Conservation (phyloP, 2,888 invertebrate genomes). For the Nomada goodeniana region DNA sequence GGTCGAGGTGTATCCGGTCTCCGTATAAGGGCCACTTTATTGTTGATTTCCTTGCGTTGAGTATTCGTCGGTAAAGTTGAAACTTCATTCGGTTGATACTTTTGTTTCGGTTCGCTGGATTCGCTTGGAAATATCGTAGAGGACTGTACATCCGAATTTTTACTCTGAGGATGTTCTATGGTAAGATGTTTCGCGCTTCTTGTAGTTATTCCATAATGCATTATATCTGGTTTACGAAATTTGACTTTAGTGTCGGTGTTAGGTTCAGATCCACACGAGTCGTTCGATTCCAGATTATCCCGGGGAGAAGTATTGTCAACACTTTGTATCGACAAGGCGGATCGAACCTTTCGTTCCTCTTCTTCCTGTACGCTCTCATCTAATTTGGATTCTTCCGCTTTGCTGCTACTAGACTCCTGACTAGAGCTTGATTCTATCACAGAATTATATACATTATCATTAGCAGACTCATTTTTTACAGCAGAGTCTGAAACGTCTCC, state of each 20-base stretch:
- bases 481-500: constrained; percentile 10
- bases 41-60: constrained; percentile 20
- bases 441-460: constrained; percentile 30
- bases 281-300: not conserved
- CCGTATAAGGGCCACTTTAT: constrained; percentile 21
- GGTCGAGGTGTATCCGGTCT: constrained; percentile 52
- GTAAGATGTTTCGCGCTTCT: constrained; percentile 45
- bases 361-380: constrained; percentile 3
- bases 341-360: not conserved
- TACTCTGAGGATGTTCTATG: constrained; percentile 28
- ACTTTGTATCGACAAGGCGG: not conserved
- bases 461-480: constrained; percentile 24
- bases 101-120: constrained; percentile 34
- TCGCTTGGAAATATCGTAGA: not conserved
- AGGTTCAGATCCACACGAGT: constrained; percentile 7
- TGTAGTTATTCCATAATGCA: constrained; percentile 41
- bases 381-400: constrained; percentile 24
- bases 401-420: constrained; percentile 44
- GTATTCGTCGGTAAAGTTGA: not conserved
- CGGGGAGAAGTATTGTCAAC: constrained; percentile 28
- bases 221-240: constrained; percentile 40
- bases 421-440: constrained; percentile 66
- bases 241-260: constrained; percentile 31
- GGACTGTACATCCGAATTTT: not conserved
- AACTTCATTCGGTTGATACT: not conserved